phyloP scores from a whole-genome alignment of 1,140 invertebrate species.

The Pseudomyrmex sp. region DNA sequence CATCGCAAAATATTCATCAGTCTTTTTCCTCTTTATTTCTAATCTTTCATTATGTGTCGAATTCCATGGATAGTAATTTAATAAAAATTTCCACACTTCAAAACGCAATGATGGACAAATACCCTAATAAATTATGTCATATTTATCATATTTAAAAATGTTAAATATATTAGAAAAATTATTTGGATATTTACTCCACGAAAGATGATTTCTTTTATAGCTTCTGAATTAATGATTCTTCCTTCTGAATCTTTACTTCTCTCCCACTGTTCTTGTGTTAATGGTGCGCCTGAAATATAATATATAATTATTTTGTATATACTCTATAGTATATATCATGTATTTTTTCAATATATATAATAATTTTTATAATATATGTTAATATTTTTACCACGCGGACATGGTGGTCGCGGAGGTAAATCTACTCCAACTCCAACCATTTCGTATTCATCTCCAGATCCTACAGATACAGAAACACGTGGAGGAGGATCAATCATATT shows the following conservation, averaged over 20 bases:
- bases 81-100: slow-evolving; percentile 98
- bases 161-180: neutral
- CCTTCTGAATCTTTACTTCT: slow-evolving; percentile 92
- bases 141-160: neutral
- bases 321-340: neutral
- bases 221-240: slow-evolving; percentile 89
- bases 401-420: slow-evolving; percentile 86
- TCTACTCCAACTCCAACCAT: slow-evolving; percentile 86
- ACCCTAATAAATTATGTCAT: slow-evolving; percentile 85
- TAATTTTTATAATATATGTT: slow-evolving; percentile 31
- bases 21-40: slow-evolving; percentile 89
- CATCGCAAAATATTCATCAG: slow-evolving; percentile 97
- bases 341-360: neutral
- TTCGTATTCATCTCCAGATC: slow-evolving; percentile 88
- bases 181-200: slow-evolving; percentile 90
- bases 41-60: slow-evolving; percentile 90
- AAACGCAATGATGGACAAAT: slow-evolving; percentile 89
- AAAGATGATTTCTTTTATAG: slow-evolving; percentile 93
- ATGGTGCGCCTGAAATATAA: slow-evolving; percentile 87
- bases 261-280: slow-evolving; percentile 93
- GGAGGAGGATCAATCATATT: slow-evolving; percentile 81
- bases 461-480: slow-evolving; percentile 82
- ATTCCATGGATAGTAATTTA: slow-evolving; percentile 95
- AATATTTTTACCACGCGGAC: slow-evolving; percentile 77
- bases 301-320: slow-evolving; percentile 36